These are phyloP conservation scores for Enteromius argenteus DNA, from an alignment of 2,797 vertebrate genomes.

Conservation along the genomic window DNA sequence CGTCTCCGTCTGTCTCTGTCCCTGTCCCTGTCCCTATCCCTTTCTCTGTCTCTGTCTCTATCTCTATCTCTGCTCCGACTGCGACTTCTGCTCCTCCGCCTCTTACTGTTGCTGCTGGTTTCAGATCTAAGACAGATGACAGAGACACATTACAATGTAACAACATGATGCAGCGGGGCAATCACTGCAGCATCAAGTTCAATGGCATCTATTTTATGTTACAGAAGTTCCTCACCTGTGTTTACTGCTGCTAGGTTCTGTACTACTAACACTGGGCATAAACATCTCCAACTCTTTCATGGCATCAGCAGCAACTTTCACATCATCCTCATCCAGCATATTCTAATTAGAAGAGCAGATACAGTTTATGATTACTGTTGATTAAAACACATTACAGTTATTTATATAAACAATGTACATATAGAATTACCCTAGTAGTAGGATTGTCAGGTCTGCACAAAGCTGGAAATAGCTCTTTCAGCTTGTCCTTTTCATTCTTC, in stretches of 20 bases:
- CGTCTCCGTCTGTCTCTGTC: constrained; percentile 69
- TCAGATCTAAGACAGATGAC: constrained; percentile 30
- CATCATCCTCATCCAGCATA: constrained; percentile 93
- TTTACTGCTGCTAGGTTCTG: constrained; percentile 79
- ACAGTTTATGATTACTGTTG: not conserved
- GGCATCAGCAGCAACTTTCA: constrained; percentile 93
- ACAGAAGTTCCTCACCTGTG: constrained; percentile 75
- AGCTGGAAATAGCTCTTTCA: constrained; percentile 93
- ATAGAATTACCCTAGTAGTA: constrained; percentile 78
- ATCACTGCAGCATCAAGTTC: not conserved
- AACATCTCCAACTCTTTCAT: constrained; percentile 96
- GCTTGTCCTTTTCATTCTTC: constrained; percentile 86
- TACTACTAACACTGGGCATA: constrained; percentile 86
- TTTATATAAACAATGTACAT: not conserved
- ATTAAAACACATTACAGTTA: not conserved
- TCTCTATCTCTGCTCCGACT: constrained; percentile 75
- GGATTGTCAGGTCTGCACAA: constrained; percentile 91
- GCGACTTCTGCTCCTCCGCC: constrained; percentile 82
- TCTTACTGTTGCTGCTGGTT: constrained; percentile 73
- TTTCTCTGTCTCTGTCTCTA: constrained; percentile 60
- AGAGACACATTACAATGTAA: not conserved
- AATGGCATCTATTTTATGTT: not conserved
- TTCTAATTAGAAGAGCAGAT: constrained; percentile 69
- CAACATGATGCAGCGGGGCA: not conserved
- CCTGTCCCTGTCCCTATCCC: constrained; percentile 75